Percentiles rank a stretch among this genome's conserved stretches.
Conservation (phyloP, 2,113 vertebrate species). For the Murina feae region DNA sequence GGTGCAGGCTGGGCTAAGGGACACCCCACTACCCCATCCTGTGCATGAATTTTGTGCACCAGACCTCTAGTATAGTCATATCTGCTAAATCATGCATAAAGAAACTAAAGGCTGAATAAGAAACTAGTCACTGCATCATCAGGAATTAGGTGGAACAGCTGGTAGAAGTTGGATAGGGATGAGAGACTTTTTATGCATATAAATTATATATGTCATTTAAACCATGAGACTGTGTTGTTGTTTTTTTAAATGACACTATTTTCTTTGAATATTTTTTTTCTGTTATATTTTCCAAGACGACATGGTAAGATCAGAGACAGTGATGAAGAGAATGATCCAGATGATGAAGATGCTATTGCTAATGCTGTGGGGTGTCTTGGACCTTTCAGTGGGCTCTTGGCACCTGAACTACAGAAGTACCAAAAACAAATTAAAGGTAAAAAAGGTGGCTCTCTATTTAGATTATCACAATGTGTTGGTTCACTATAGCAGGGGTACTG, state of each 20-base stretch:
- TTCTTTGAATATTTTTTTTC: constrained; percentile 19
- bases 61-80: not conserved
- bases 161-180: not conserved
- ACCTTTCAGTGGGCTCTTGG: constrained; percentile 92
- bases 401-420: constrained; percentile 93
- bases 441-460: not conserved
- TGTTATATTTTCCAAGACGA: constrained; percentile 76
- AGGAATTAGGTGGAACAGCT: not conserved
- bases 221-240: not conserved
- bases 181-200: not conserved
- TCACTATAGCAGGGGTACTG: not conserved
- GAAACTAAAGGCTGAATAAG: not conserved
- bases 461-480: not conserved
- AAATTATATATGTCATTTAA: not conserved
- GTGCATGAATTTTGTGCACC: too few species aligned
- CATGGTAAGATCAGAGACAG: constrained; percentile 88
- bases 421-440: constrained; percentile 95
- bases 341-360: constrained; percentile 91
- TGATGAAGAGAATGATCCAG: constrained; percentile 93
- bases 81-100: not conserved
- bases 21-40: too few species aligned
- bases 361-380: constrained; percentile 93
- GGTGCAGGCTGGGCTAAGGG: too few species aligned
- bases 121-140: not conserved
- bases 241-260: not conserved